phyloP scores from a whole-genome alignment of 2,888 invertebrate species.

The Euphydryas editha region DNA sequence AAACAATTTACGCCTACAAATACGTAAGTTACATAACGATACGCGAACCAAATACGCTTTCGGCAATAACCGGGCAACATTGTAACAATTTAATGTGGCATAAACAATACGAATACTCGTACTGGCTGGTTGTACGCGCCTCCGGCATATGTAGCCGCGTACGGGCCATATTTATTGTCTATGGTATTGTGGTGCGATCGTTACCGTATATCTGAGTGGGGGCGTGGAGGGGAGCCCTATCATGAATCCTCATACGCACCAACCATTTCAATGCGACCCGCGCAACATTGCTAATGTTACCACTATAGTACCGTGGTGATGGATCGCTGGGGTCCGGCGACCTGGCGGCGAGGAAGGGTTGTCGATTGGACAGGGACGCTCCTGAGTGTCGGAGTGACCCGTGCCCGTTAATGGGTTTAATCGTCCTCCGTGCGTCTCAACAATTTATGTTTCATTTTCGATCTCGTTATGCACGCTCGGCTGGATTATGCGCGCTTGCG shows the following conservation, averaged over 20 bases:
- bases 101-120: conserved; percentile 80
- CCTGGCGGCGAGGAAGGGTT: conserved; percentile 64
- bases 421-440: conserved; percentile 75
- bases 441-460: conserved; percentile 84
- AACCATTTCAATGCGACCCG: conserved; percentile 65
- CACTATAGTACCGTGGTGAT: conserved; percentile 36
- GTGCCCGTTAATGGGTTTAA: conserved; percentile 80
- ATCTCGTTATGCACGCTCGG: conserved; percentile 78
- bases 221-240: conserved; percentile 73
- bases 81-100: conserved; percentile 81
- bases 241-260: conserved; percentile 80
- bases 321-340: conserved; percentile 41
- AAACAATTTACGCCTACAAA: conserved; percentile 70
- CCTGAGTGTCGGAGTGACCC: conserved; percentile 70
- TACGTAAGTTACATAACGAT: conserved; percentile 66
- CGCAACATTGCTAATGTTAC: conserved; percentile 55
- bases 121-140: conserved; percentile 64
- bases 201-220: conserved; percentile 80
- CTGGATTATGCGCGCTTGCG: conserved; percentile 70
- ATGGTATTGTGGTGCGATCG: conserved; percentile 81
- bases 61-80: conserved; percentile 81
- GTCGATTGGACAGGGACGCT: conserved; percentile 73
- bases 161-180: conserved; percentile 79
- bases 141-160: conserved; percentile 70
- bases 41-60: conserved; percentile 79